A percentile compares a stretch with the other conserved stretches of the same genome.
Conservation (phyloP, 1,140 invertebrate species). For the Drosophila navojoa region DNA sequence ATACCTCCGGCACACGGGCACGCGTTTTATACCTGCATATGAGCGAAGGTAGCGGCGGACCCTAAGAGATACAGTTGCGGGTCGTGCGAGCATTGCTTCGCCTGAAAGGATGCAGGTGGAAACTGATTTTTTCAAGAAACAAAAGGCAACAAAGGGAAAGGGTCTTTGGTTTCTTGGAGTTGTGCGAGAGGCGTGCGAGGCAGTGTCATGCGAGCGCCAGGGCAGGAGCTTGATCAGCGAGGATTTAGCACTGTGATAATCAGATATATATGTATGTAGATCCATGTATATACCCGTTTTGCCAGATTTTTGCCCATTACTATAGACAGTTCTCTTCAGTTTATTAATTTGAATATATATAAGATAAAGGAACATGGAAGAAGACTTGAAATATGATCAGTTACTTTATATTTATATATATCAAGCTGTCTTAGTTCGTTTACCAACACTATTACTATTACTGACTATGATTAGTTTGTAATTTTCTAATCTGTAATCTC, state of each 20-base stretch:
- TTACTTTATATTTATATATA: no score
- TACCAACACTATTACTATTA: no score
- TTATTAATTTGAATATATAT: no score
- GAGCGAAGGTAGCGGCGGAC: conserved; percentile 38
- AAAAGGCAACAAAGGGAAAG: conserved; percentile 41
- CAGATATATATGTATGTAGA: no score
- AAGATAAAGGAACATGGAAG: no score
- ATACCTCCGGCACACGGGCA: conserved; percentile 36
- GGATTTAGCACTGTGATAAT: neutral
- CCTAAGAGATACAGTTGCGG: conserved; percentile 62
- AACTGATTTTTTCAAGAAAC: conserved; percentile 65
- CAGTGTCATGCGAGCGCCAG: conserved; percentile 61
- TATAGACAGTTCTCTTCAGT: no score
- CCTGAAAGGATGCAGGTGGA: conserved; percentile 79
- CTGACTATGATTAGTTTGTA: no score
- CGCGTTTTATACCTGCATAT: conserved; percentile 72
- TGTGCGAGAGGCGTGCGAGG: conserved; percentile 54
- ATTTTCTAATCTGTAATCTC: no score
- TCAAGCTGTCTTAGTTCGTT: no score
- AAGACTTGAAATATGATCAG: no score
- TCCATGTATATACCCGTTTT: no score
- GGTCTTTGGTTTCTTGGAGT: conserved; percentile 20
- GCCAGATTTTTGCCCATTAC: no score
- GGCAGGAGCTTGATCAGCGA: conserved; percentile 1
- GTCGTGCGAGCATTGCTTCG: conserved; percentile 27